Evolutionary conservation across 1,140 invertebrate species (phyloP).

Genomic region (Megalonaias nervosa): DNA sequence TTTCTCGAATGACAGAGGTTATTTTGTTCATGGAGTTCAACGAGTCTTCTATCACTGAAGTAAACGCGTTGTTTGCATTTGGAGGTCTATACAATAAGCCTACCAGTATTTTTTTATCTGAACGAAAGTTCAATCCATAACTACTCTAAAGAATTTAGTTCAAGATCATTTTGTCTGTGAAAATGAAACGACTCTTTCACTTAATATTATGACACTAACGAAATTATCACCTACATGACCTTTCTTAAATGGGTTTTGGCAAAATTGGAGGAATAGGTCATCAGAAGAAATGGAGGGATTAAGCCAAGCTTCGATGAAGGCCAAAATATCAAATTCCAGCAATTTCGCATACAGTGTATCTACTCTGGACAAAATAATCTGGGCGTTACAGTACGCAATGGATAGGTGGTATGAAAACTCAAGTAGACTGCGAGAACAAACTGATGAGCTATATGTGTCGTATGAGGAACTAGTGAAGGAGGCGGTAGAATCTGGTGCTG

Average conservation of each 20-base stretch:
- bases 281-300: slow-evolving; percentile 1
- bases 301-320: slow-evolving; percentile 19
- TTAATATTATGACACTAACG: slow-evolving; percentile 7
- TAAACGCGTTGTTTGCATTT: neutral
- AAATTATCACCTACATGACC: neutral
- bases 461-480: no score
- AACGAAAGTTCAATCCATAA: slow-evolving; percentile 10
- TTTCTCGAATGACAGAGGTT: no score
- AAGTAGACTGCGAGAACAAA: neutral
- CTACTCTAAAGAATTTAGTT: neutral
- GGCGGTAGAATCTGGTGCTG: no score
- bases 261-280: neutral
- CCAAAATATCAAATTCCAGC: slow-evolving; percentile 4
- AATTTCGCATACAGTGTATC: slow-evolving; percentile 15
- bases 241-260: neutral
- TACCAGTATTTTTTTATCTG: no score
- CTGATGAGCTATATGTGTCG: neutral
- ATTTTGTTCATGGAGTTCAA: no score
- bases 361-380: neutral
- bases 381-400: slow-evolving; percentile 12
- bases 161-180: neutral
- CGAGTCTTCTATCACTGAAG: neutral
- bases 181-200: neutral
- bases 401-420: neutral
- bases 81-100: neutral